These are phyloP conservation scores for Oncorhynchus masou DNA, from an alignment of 2,113 vertebrate species.

Conservation along the genomic window DNA sequence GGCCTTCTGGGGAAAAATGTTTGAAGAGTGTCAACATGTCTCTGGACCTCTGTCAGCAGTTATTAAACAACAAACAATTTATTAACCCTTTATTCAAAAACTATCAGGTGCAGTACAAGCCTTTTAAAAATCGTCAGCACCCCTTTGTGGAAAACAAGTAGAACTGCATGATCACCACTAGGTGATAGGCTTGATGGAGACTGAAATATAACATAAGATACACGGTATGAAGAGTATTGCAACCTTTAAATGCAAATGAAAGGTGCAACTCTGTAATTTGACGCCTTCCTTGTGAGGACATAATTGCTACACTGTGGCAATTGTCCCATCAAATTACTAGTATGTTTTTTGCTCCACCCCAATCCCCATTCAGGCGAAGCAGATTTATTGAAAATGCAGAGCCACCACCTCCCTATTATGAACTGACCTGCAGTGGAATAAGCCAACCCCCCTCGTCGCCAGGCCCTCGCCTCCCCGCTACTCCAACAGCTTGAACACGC, in stretches of 20 bases:
- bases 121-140: too few relatives aligned
- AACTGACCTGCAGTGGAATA: slow-evolving; percentile 72
- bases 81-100: not conserved
- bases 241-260: too few relatives aligned
- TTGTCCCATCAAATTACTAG: not conserved
- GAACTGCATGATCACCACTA: too few relatives aligned
- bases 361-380: slow-evolving; percentile 20
- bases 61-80: too few relatives aligned
- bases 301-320: not conserved
- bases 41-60: not conserved
- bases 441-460: slow-evolving; percentile 66
- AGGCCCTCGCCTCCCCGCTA: slow-evolving; percentile 29
- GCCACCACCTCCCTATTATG: slow-evolving; percentile 38
- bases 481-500: slow-evolving; percentile 75
- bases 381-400: slow-evolving; percentile 65
- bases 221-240: too few relatives aligned
- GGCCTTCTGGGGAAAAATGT: not conserved
- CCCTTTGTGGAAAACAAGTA: too few relatives aligned
- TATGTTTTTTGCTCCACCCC: slow-evolving; percentile 5
- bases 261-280: not conserved
- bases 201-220: too few relatives aligned
- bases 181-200: too few relatives aligned
- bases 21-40: not conserved
- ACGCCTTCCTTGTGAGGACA: not conserved
- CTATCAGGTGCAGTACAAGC: too few relatives aligned